These are phyloP conservation scores for Oxyura jamaicensis DNA, from an alignment of 2,113 vertebrate species.

Conservation along the genomic window DNA sequence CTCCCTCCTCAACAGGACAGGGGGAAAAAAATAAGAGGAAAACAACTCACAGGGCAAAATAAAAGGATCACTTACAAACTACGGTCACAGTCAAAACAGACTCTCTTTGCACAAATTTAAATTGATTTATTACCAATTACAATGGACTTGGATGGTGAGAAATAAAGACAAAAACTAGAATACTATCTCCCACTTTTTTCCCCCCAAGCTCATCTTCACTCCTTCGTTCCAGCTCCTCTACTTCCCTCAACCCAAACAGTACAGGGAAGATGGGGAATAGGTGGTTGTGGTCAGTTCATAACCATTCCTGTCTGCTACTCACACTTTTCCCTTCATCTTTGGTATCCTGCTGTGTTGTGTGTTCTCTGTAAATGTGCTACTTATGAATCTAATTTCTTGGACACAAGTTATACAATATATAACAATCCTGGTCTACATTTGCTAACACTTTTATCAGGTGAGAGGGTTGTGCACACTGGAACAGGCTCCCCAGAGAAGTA, in stretches of 20 bases:
- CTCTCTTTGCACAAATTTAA: background rate
- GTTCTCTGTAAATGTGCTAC: background rate
- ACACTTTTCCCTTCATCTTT: background rate
- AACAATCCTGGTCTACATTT: background rate
- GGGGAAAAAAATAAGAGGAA: background rate
- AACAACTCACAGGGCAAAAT: background rate
- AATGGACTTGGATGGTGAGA: background rate
- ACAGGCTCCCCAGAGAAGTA: no score
- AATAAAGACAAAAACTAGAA: background rate
- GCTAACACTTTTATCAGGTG: background rate
- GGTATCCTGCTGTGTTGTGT: no score
- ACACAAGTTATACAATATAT: background rate
- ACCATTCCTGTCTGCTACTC: background rate
- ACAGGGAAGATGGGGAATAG: background rate
- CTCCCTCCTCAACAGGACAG: background rate
- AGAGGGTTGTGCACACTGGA: no score
- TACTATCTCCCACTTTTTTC: background rate
- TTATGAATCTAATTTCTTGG: background rate
- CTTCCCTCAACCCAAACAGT: fast-evolving
- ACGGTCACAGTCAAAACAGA: background rate
- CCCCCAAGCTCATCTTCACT: background rate
- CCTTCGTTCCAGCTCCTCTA: background rate
- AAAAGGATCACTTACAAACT: background rate
- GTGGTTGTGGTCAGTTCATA: background rate
- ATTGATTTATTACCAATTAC: background rate